Conservation (phyloP, 2,113 vertebrate genomes). For the Grammomys surdaster region DNA sequence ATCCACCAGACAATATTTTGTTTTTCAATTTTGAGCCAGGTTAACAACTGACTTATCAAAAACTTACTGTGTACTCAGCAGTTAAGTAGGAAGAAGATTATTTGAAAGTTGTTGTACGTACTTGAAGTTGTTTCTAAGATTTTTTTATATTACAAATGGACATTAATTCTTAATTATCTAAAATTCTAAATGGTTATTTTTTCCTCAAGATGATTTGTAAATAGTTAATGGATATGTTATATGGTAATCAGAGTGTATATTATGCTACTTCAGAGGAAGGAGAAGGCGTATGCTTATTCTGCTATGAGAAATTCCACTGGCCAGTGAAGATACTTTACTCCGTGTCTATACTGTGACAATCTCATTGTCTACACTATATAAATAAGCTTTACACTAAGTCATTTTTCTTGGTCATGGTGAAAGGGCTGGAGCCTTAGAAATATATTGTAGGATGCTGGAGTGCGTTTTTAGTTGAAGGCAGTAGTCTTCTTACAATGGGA, state of each 20-base stretch:
- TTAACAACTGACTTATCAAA: conserved; percentile 80
- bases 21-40: conserved; percentile 83
- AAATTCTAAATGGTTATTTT: conserved; percentile 86
- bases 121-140: conserved; percentile 84
- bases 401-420: conserved; percentile 69
- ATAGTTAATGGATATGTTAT: conserved; percentile 81
- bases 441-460: not conserved
- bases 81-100: conserved; percentile 82
- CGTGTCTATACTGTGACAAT: conserved; percentile 77
- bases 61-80: conserved; percentile 78
- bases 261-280: conserved; percentile 48
- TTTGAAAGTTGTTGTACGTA: conserved; percentile 84
- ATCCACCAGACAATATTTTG: conserved; percentile 63
- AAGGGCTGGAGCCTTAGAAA: conserved; percentile 61
- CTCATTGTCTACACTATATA: conserved; percentile 80
- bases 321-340: conserved; percentile 68
- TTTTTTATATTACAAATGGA: conserved; percentile 86
- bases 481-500: not conserved
- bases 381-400: conserved; percentile 79
- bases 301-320: conserved; percentile 63
- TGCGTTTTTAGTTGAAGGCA: not conserved
- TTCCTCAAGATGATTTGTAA: conserved; percentile 86
- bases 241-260: conserved; percentile 83
- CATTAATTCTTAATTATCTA: conserved; percentile 81
- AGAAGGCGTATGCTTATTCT: conserved; percentile 49